These are phyloP conservation scores for Achatina immaculata DNA, from an alignment of 1,140 invertebrate genomes.

Conservation along the genomic window DNA sequence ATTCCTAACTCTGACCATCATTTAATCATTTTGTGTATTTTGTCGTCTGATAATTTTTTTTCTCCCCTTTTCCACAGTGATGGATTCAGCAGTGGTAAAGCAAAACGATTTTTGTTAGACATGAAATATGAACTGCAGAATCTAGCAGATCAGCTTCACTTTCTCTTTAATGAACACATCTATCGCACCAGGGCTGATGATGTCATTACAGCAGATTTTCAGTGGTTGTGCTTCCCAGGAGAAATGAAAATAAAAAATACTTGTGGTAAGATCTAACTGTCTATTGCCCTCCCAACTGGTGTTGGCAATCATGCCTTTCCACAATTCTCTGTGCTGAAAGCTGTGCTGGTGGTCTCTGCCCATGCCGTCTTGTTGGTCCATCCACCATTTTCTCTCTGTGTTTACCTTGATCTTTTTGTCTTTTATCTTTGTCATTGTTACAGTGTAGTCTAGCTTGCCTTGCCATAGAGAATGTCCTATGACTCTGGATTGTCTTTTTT, in stretches of 20 bases:
- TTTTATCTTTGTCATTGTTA: too few species aligned
- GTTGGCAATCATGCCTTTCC: too few species aligned
- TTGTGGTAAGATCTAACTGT: constrained; percentile 52
- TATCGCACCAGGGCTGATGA: constrained; percentile 44
- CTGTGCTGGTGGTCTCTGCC: neutral
- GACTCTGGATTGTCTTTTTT: too few species aligned
- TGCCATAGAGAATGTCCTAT: too few species aligned
- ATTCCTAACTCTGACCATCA: too few species aligned
- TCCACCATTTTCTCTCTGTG: too few species aligned
- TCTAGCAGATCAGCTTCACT: constrained; percentile 33
- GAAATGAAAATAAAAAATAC: constrained; percentile 48
- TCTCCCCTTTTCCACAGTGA: constrained; percentile 30
- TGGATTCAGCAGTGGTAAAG: constrained; percentile 40
- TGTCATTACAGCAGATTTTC: constrained; percentile 38
- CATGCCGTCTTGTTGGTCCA: too few species aligned
- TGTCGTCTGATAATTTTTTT: neutral
- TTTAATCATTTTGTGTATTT: too few species aligned
- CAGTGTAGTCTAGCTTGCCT: too few species aligned
- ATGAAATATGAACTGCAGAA: constrained; percentile 51
- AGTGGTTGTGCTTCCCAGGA: constrained; percentile 49
- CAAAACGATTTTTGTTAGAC: constrained; percentile 40
- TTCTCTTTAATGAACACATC: constrained; percentile 41
- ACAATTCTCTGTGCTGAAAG: neutral
- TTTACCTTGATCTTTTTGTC: too few species aligned
- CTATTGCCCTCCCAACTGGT: too few species aligned